Base-by-base conservation (phyloP, 2,888 invertebrate species). In the Acleris emargana region DNA sequence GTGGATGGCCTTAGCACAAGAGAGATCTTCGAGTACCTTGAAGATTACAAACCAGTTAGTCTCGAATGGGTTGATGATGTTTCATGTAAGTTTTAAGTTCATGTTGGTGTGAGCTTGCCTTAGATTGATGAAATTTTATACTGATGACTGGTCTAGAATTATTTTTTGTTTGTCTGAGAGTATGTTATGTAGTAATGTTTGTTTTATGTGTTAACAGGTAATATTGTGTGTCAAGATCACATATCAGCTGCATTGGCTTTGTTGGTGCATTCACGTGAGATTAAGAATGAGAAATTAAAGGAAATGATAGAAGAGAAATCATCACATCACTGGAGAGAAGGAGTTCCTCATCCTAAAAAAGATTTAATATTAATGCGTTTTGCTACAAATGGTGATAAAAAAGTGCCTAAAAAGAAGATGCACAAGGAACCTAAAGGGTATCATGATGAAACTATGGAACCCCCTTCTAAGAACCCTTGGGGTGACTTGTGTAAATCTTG, bases 61-160 rank as follows among this genome's bases (percentile, higher is more conserved):
- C 93, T 97, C 58, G 97, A 97, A 87, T 97, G 97, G 96, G 94
- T 97, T 67, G 95, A 96, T 88, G 95, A 96, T 79, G 89, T 93
- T 72, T 95, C 96, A 74, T 97, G 97, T 95, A 89, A 93, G 94
- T 86, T 69, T 22, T 55, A 47, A 32, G 13, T 5, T 49, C 9
- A n/a, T 49, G 3, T 20, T 18, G 4, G 6, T 45, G n/a, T 45
- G 17, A 25, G 25, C 25, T 25, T 25, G 6, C 25, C 25, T 25
- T 6, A 7, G 6, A 25, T 5, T 25, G 25, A 5, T 25, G 7
- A 7, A 32, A 32, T 32, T 28, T 28, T 28, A 28, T 28, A 7
- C 28, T 9, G 25, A 25, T 5, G 25, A 25, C 25, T 25, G 6
- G 25, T 1, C 25, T 2, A 28, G 28, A 7, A 28, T 32, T 32